These are phyloP conservation scores for Microcebus ravelobensis DNA, from an alignment of 2,113 vertebrate species.

Conservation along the genomic window DNA sequence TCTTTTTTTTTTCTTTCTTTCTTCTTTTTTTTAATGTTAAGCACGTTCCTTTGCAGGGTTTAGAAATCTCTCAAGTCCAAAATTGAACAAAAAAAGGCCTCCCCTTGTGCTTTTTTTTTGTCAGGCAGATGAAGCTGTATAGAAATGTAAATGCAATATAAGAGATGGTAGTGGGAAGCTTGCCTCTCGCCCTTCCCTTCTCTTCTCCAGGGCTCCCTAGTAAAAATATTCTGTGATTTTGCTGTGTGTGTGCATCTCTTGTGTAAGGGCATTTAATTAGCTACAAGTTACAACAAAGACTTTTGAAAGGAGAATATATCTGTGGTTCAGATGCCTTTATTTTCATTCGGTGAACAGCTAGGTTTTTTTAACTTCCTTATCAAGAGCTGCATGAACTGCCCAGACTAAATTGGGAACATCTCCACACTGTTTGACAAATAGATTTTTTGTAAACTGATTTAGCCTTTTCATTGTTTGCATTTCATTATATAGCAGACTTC, in stretches of 20 bases:
- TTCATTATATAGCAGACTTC: conserved; percentile 86
- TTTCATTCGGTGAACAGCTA: conserved; percentile 77
- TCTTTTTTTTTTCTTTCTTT: conserved; percentile 68
- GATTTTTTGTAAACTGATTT: conserved; percentile 89
- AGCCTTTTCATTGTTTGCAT: conserved; percentile 87
- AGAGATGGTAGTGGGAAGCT: conserved; percentile 74
- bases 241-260: background rate
- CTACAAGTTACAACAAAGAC: conserved; percentile 81
- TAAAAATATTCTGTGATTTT: conserved; percentile 80
- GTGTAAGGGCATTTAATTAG: conserved; percentile 79
- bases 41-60: conserved; percentile 81
- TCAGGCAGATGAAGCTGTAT: conserved; percentile 84
- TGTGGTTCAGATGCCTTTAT: conserved; percentile 78
- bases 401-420: conserved; percentile 84
- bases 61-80: conserved; percentile 85
- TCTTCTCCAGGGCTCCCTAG: conserved; percentile 63
- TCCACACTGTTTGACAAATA: conserved; percentile 87
- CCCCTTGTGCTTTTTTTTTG: conserved; percentile 82
- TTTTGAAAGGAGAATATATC: conserved; percentile 76
- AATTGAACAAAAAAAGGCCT: conserved; percentile 86
- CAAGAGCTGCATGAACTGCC: conserved; percentile 80
- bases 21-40: conserved; percentile 80
- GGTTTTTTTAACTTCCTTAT: conserved; percentile 85
- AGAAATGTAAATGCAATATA: conserved; percentile 88
- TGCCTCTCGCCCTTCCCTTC: conserved; percentile 64